These are phyloP conservation scores for Xenotilapia caudafasciata DNA, from an alignment of 2,113 vertebrate species.

Conservation along the genomic window DNA sequence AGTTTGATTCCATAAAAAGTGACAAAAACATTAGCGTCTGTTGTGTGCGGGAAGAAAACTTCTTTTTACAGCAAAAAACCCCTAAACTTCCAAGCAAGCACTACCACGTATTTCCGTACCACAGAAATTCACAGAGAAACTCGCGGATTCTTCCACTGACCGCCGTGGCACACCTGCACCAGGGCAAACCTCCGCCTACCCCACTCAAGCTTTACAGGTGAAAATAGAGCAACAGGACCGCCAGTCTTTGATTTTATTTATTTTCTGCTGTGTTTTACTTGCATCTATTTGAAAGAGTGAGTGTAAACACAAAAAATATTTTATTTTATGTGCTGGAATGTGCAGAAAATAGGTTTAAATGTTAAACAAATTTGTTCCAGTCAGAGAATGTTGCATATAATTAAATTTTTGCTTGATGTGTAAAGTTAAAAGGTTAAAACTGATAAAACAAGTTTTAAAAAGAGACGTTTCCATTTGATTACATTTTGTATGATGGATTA, in stretches of 20 bases:
- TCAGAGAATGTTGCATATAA: too few relatives aligned
- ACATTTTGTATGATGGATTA: too few relatives aligned
- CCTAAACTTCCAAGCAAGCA: rapidly evolving
- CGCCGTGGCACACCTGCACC: rapidly evolving
- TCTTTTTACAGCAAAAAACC: rapidly evolving
- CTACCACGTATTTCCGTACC: rapidly evolving
- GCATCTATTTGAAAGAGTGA: too few relatives aligned
- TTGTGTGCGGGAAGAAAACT: rapidly evolving
- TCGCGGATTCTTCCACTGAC: rapidly evolving
- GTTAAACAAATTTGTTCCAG: rapidly evolving
- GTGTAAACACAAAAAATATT: too few relatives aligned
- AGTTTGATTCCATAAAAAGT: too few relatives aligned
- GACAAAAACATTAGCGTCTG: rapidly evolving
- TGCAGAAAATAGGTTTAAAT: too few relatives aligned
- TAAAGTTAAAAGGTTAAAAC: too few relatives aligned
- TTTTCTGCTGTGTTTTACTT: too few relatives aligned
- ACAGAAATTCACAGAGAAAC: rapidly evolving
- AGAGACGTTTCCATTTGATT: rapidly evolving
- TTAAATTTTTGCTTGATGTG: too few relatives aligned
- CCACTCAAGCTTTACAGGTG: rapidly evolving
- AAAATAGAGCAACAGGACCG: rapidly evolving
- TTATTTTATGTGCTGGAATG: too few relatives aligned
- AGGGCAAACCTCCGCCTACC: rapidly evolving
- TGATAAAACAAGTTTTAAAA: too few relatives aligned
- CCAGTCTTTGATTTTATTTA: too few relatives aligned